Evolutionary conservation across 2,888 invertebrate genomes (phyloP), one percentile per base, ranked within the genome.

Genomic region (Brenthis hecate): DNA sequence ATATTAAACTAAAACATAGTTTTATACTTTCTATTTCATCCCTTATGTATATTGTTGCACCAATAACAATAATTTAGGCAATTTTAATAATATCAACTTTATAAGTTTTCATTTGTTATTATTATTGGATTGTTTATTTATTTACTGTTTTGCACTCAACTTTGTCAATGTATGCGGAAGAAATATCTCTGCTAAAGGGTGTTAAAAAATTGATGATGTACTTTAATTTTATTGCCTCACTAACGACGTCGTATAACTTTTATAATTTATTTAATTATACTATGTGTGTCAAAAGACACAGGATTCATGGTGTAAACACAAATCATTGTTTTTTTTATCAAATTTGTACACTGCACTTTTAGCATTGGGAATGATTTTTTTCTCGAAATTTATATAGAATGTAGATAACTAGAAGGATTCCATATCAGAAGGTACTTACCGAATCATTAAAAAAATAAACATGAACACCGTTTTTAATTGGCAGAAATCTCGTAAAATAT

Each of bases 191-290:
- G 50, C 36, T 36, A 60, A 47, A 13, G 28, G 50, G 60, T 60
- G 60, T 50, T 60, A 60, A 60, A 60, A 60, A 6, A 28, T 50
- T 60, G n/a, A 60, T 50, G 28, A 32, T 50, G 23, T 60, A 60
- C 28, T 50, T 50, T 60, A 28, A 14, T n/a, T 60, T 60, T 60
- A 60, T 6, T 32, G 13, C 48, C 32, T 23, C 2, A 50, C n/a
- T 60, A 60, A 60, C 50, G 60, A 60, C 50, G 23, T 32, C 50
- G 48, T 60, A 60, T 60, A 60, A 50, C n/a, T 5, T 50, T 50
- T 32, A 60, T 60, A 60, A 50, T 50, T 32, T 50, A 16, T 50
- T 50, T 60, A 50, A 60, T 60, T 60, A 8, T 60, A 60, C 16
- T n/a, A 28, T 50, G 32, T 6, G n/a, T 50, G 60, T 60, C 2